Evolutionary conservation across 2,888 invertebrate species (phyloP), one percentile per base, ranked within the genome.

Genomic region (Sympetrum striolatum): DNA sequence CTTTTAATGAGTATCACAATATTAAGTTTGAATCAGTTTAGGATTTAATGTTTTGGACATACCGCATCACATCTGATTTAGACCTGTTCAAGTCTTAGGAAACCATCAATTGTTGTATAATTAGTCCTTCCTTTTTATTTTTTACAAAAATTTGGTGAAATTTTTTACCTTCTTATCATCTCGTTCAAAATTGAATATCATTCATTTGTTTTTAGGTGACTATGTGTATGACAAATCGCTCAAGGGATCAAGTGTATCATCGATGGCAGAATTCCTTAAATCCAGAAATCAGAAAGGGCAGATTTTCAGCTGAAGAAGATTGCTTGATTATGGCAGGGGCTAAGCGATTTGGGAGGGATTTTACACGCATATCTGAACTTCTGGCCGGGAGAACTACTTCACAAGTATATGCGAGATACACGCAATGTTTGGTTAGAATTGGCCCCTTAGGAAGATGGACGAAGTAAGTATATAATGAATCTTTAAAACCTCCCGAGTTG

Each of bases 191-290:
- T 2, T 39, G 6, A 39, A 39, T n/a, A n/a, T 39, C 6, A 8
- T 44, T 44, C 10, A 8, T 44, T 44, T 44, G 44, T 8, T 4
- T 44, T 86, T 5, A 86, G 86, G 39, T 86, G 22, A 18, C 60
- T 22, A 64, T 86, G 86, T 86, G 86, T 53, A 81, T 91, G 44
- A 91, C 91, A 73, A 92, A 92, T 82, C 92, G 92, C 79, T 86
- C 91, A 0, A n/a, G 91, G 22, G 48, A 91, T 35, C 90, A 86
- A 80, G 64, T 48, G 25, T 91, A 39, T 80, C 92, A 44, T 91
- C 93, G 93, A 64, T 90, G 90, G 90, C 58, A n/a, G 37, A 58
- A 37, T 37, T n/a, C n/a, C 10, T 0, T 86, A 10, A 64, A 86
- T 31, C 86, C 86, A 58, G 2, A 12, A 0, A 86, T 86, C 14